Evolutionary conservation across 1,140 invertebrate genomes (phyloP).

Genomic region (Drosophila nasuta): DNA sequence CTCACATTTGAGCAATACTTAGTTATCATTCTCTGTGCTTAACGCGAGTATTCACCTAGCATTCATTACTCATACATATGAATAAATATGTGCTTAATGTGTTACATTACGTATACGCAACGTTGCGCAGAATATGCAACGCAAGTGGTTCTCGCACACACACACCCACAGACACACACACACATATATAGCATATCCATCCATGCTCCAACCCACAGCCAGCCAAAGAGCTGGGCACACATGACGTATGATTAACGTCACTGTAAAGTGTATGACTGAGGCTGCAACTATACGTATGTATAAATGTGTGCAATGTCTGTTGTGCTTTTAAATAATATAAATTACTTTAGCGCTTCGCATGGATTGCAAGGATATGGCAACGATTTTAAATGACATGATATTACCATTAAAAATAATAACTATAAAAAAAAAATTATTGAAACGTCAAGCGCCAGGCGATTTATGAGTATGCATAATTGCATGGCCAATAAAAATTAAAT

Average conservation of each 20-base stretch:
- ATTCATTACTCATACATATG: conserved; percentile 1
- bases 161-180: not conserved
- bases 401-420: conserved; percentile 60
- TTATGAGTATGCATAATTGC: conserved; percentile 58
- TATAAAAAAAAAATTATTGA: conserved; percentile 71
- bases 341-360: conserved; percentile 20
- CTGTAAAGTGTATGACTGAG: conserved; percentile 12
- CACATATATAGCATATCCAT: not conserved
- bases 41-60: conserved; percentile 9
- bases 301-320: not conserved
- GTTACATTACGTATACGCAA: conserved; percentile 45
- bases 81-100: conserved; percentile 32
- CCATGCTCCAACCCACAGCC: not conserved
- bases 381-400: conserved; percentile 31
- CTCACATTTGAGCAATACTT: conserved; percentile 1
- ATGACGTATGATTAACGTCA: conserved; percentile 39
- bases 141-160: conserved; percentile 13
- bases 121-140: conserved; percentile 22
- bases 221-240: conserved; percentile 12
- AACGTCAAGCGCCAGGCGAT: conserved; percentile 56
- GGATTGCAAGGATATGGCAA: not conserved
- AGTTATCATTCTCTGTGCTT: conserved; percentile 11
- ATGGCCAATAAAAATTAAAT: conserved; percentile 64
- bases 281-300: conserved; percentile 10
- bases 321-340: conserved; percentile 36